Base-by-base conservation (phyloP, 1,140 invertebrate genomes). In the Eumaeus atala region DNA sequence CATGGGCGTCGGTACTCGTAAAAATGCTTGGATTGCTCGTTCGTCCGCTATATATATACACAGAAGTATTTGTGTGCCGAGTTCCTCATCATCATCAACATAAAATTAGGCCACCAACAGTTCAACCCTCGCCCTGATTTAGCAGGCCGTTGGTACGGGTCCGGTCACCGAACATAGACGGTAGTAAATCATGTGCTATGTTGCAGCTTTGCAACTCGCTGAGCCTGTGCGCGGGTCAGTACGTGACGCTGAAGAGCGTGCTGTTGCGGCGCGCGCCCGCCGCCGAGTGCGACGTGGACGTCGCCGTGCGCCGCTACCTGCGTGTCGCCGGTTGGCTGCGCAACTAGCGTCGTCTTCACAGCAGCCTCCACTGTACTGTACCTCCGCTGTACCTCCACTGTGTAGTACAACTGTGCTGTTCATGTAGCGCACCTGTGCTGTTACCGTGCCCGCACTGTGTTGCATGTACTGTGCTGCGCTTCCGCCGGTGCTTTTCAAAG, bases 231-330 rank as follows among this genome's bases (percentile, higher is more conserved):
- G 74, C 87, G n/a, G 77, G 84, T 18, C 87, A 87, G 67, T 88
- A 87, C 64, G 78, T 88, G 51, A 87, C 84, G 0, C 70, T 88
- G 70, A 88, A 88, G 60, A 84, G 84, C 12, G 80, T 88, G 59
- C 64, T 88, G 50, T 63, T 88, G 33, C 72, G 82, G 0, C 71
- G 78, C 0, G 59, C 70, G 36, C 51, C 74, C 9, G 58, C 70
- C 11, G 65, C 65, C 16, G 74, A 77, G 64, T 48, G 59, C 57
- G 75, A 79, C 53, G 37, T 77, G 12, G 77, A 86, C 66, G 50
- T 65, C 7, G 65, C 76, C 17, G 60, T 87, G 3, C 50, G 65
- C 1, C 81, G 76, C 36, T 85, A 86, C 68, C 62, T 88, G 37
- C 74, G 76, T 51, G 47, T 69, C 7, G 81, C 79, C 56, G 83